Evolutionary conservation across 2,888 invertebrate species (phyloP).

Genomic region (Cyclophora albipunctata): DNA sequence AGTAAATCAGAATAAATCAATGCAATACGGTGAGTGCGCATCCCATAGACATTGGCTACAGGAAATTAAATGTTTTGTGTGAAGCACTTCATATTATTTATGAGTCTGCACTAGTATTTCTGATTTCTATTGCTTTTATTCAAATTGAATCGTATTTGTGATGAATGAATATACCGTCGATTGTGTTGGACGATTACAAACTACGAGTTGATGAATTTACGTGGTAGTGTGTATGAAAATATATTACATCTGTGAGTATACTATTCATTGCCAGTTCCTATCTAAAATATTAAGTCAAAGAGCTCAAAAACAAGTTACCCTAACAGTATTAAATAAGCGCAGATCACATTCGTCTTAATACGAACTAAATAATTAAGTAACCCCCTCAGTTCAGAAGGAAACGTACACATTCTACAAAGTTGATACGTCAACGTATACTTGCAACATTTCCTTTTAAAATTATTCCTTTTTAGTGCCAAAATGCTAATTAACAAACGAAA

Average conservation of each 20-base stretch:
- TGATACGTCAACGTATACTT: constrained; percentile 1
- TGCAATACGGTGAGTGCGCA: constrained; percentile 16
- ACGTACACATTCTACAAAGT: not conserved
- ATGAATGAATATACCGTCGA: not conserved
- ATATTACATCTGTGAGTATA: no score
- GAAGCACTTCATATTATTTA: constrained; percentile 52
- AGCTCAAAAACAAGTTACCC: no score
- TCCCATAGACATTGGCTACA: constrained; percentile 29
- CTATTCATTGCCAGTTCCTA: no score
- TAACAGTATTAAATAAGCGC: no score
- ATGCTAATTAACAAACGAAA: constrained; percentile 68
- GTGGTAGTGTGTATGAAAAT: no score
- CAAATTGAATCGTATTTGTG: not conserved
- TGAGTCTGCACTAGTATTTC: constrained; percentile 13
- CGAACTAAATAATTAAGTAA: no score
- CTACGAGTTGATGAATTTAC: no score
- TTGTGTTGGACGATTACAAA: no score
- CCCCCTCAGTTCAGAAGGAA: no score
- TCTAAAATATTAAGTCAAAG: no score
- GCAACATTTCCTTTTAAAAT: constrained; percentile 41
- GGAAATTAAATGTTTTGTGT: constrained; percentile 56
- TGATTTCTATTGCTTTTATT: not conserved
- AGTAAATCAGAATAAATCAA: constrained; percentile 29
- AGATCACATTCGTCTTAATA: no score
- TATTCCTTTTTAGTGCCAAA: constrained; percentile 66